These are phyloP conservation scores for Antennarius striatus DNA, from an alignment of 2,113 vertebrate species.

Conservation along the genomic window DNA sequence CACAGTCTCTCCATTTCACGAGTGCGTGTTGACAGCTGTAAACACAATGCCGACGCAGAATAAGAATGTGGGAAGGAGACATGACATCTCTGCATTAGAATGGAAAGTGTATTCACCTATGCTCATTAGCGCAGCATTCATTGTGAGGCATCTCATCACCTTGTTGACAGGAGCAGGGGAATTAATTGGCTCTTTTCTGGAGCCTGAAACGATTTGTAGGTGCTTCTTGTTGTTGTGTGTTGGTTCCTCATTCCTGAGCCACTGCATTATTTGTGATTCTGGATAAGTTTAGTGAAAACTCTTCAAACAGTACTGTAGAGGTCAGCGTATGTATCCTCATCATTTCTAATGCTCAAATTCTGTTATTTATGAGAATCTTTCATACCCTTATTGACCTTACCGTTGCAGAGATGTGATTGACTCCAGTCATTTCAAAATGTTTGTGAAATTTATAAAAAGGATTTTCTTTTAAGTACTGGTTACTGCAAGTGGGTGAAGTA, in stretches of 20 bases:
- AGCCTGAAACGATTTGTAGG: slow-evolving; percentile 11
- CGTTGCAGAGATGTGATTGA: neutral
- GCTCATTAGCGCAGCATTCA: slow-evolving; percentile 8
- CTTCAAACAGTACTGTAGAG: too few species aligned
- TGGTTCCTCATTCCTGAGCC: slow-evolving; percentile 5
- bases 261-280: too few species aligned
- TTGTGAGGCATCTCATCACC: slow-evolving; percentile 2
- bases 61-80: neutral
- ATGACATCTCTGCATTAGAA: neutral
- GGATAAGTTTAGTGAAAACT: too few species aligned
- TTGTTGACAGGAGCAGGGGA: slow-evolving; percentile 23
- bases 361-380: too few species aligned
- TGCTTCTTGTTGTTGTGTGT: slow-evolving; percentile 10
- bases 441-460: neutral
- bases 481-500: too few species aligned
- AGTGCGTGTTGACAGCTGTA: too few species aligned
- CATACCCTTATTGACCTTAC: too few species aligned
- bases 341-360: too few species aligned
- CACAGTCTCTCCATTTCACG: neutral
- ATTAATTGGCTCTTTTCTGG: slow-evolving; percentile 23
- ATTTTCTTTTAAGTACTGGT: too few species aligned
- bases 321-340: too few species aligned
- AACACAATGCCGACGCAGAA: neutral
- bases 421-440: neutral
- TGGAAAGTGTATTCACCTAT: slow-evolving; percentile 6